Evolutionary conservation across 2,113 vertebrate genomes (phyloP).

Genomic region (Heloderma charlesbogerti): DNA sequence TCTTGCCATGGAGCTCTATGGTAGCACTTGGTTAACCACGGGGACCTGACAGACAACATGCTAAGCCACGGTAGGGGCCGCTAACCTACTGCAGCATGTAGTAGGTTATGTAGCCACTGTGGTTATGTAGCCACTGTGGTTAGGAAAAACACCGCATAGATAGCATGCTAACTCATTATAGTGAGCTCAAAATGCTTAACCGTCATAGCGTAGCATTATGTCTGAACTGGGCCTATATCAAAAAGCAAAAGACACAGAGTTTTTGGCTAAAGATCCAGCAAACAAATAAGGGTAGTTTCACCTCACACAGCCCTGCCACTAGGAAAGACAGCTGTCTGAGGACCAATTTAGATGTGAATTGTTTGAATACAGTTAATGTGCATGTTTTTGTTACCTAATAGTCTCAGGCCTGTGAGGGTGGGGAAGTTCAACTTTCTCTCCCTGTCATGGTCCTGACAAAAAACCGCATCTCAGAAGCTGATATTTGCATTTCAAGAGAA

Average conservation of each 20-base stretch:
- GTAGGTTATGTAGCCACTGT: no score
- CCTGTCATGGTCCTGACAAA: neutral
- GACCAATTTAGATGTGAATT: neutral
- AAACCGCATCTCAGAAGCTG: neutral
- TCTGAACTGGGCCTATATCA: no score
- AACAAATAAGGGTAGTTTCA: neutral
- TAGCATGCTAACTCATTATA: no score
- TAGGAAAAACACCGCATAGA: no score
- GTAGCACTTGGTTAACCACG: no score
- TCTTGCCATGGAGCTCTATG: no score
- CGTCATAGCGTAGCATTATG: no score
- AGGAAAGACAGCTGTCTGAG: neutral
- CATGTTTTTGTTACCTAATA: neutral
- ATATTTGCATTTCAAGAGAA: neutral
- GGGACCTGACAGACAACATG: no score
- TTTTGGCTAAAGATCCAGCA: neutral
- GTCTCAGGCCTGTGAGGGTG: neutral
- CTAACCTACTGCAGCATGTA: no score
- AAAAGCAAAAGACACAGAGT: neutral
- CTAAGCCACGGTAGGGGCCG: no score
- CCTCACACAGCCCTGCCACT: neutral
- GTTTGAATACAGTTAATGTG: neutral
- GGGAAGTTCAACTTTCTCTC: neutral
- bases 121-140: no score
- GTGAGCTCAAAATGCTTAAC: no score